phyloP scores from a whole-genome alignment of 2,888 invertebrate genomes.

The Lasioglossum lativentre region DNA sequence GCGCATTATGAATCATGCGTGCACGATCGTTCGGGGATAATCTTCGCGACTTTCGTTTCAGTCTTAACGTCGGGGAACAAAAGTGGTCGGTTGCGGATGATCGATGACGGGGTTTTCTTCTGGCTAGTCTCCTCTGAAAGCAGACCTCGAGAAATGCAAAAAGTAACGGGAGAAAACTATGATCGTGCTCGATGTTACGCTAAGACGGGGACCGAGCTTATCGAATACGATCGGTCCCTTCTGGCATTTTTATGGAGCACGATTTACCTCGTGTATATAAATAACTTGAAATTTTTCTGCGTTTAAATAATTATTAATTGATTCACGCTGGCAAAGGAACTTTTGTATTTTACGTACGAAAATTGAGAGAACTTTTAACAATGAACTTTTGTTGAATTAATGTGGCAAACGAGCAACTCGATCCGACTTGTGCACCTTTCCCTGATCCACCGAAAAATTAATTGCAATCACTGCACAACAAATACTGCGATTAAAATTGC shows the following conservation, averaged over 20 bases:
- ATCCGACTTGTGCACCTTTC: neutral
- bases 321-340: no score
- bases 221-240: neutral
- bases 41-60: constrained; percentile 28
- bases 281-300: neutral
- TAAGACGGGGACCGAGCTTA: neutral
- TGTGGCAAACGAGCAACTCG: neutral
- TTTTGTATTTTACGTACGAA: no score
- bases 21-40: neutral
- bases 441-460: neutral
- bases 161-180: neutral
- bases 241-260: neutral
- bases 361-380: no score
- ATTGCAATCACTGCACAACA: neutral
- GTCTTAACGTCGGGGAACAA: constrained; percentile 1
- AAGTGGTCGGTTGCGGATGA: constrained; percentile 10
- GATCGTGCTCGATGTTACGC: neutral
- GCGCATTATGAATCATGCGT: constrained; percentile 21
- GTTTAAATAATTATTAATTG: no score
- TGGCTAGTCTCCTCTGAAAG: neutral
- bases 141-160: neutral
- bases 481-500: no score
- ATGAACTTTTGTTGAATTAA: neutral
- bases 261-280: neutral
- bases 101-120: constrained; percentile 6